These are phyloP conservation scores for Oreochromis niloticus DNA, from an alignment of 2,113 vertebrate species.

Conservation along the genomic window DNA sequence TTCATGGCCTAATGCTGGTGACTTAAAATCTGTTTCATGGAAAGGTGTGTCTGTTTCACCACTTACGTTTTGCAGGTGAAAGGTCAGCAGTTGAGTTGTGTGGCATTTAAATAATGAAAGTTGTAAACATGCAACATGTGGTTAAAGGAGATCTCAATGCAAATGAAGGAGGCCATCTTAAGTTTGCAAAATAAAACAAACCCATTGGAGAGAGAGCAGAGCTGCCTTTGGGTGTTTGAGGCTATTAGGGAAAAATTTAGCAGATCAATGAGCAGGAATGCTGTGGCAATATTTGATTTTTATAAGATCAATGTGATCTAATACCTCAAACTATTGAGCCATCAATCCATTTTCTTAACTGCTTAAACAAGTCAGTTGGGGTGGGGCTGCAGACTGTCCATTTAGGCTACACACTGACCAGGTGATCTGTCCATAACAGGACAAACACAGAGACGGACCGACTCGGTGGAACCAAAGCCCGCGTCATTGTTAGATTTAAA, in stretches of 20 bases:
- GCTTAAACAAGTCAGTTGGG: neutral
- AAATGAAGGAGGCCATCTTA: neutral
- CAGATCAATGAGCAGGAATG: neutral
- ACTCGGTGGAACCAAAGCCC: rapidly evolving
- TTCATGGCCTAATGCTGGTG: neutral
- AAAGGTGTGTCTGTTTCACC: neutral
- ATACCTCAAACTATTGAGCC: rapidly evolving
- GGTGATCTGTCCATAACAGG: neutral
- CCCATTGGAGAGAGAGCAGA: neutral
- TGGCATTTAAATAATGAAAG: neutral
- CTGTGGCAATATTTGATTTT: neutral
- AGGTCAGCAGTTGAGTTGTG: neutral
- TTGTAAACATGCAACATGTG: neutral
- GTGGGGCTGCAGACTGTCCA: neutral
- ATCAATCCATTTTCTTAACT: neutral
- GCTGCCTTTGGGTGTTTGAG: neutral
- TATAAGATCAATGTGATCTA: neutral
- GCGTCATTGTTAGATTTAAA: neutral
- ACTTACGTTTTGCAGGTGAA: neutral
- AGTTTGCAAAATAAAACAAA: neutral
- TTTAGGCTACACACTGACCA: neutral
- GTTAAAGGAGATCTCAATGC: neutral
- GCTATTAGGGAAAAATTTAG: neutral
- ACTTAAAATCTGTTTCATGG: rapidly evolving
- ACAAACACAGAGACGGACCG: rapidly evolving